These are phyloP conservation scores for Chauna torquata DNA, from an alignment of 2,113 vertebrate genomes.

Conservation along the genomic window DNA sequence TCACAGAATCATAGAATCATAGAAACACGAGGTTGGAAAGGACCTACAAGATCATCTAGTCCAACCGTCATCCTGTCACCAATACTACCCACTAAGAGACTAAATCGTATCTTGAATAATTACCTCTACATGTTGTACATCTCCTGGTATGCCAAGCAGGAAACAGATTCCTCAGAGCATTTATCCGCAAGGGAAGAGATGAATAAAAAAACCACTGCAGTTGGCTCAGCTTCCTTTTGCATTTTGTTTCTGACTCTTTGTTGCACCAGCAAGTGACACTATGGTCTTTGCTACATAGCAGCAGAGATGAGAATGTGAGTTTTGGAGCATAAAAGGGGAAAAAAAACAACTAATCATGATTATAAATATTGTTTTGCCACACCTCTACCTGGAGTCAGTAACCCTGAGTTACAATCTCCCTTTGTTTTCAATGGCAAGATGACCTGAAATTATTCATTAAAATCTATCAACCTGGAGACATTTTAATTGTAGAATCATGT, in stretches of 20 bases:
- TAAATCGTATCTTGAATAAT: no score
- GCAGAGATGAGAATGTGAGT: not conserved
- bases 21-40: no score
- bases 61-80: no score
- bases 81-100: no score
- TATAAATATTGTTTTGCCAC: not conserved
- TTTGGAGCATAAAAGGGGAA: not conserved
- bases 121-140: not conserved
- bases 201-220: not conserved
- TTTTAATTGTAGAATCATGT: not conserved
- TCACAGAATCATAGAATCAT: no score
- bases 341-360: not conserved
- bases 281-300: slow-evolving; percentile 26
- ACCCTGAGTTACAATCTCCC: not conserved
- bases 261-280: slow-evolving; percentile 58
- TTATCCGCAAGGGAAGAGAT: not conserved
- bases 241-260: not conserved
- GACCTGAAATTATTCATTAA: not conserved
- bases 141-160: not conserved
- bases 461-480: not conserved
- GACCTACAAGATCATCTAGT: no score
- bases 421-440: not conserved
- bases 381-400: not conserved
- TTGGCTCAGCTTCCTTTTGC: not conserved
- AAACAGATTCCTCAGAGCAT: not conserved